phyloP scores from a whole-genome alignment of 2,113 vertebrate genomes.

The Megaceryle maxima region DNA sequence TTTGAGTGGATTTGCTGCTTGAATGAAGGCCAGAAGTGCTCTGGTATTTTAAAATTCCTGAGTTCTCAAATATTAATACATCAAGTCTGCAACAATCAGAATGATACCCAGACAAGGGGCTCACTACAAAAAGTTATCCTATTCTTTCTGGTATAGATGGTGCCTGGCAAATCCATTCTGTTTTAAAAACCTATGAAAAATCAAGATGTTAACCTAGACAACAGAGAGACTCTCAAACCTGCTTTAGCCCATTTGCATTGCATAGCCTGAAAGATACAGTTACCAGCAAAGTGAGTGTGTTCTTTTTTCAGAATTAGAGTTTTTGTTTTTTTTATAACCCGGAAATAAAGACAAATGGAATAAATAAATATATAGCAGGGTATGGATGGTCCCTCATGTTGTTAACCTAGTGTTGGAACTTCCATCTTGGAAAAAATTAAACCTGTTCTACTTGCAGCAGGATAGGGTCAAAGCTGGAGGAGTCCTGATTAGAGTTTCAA shows the following conservation, averaged over 20 bases:
- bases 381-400: not conserved
- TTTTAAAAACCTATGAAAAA: not conserved
- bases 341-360: not conserved
- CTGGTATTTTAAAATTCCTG: not conserved
- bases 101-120: not conserved
- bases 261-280: not conserved
- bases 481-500: not conserved
- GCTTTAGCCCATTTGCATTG: not conserved
- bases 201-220: not conserved
- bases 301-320: not conserved
- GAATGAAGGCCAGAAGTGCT: not conserved
- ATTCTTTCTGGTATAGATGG: not conserved
- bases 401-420: not conserved
- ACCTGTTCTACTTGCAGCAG: not conserved
- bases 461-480: not conserved
- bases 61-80: not conserved
- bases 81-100: not conserved
- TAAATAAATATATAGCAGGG: not conserved
- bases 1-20: slow-evolving; percentile 1
- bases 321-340: not conserved
- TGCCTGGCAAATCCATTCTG: not conserved
- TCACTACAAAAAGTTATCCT: not conserved
- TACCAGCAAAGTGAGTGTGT: not conserved
- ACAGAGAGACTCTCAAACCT: not conserved
- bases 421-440: not conserved